Evolutionary conservation across 37 sponge, comb jelly and placozoan genomes (phyloP), one percentile per base, ranked within the genome.

Genomic region (Diacarnus erythraeanus): DNA sequence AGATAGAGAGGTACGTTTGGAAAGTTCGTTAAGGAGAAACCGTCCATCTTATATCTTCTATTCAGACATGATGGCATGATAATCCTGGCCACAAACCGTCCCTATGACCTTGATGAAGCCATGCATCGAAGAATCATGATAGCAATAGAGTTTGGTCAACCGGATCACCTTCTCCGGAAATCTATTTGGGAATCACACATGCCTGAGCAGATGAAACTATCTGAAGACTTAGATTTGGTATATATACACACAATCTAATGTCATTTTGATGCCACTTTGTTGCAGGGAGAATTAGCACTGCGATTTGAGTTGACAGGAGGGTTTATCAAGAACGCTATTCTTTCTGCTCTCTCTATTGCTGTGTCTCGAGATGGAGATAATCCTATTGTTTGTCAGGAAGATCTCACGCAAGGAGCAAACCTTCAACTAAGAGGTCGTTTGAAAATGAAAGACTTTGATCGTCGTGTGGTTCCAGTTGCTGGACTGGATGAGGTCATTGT

Each of bases 21-120:
- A 23, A 1, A 47, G 4, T 22, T 37, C 3, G 37, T n/a, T 59
- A 31, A 0, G 17, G 23, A n/a, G 47, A 25, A 22, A 51, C 12
- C 1, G 23, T 72, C 17, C 68, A 3, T 2, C 37, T 54, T 10
- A 54, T 54, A n/a, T n/a, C n/a, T n/a, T n/a, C n/a, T n/a, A n/a
- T n/a, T n/a, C 40, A 91, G 92, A 58, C 92, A 92, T 83, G 92
- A 92, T 83, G 92, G 92, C 77, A 74, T 92, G 29, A 92, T 92
- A 42, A 91, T 91, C 59, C 38, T 91, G 83, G 92, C 92, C 8
- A 91, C 92, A 40, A 91, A 91, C 66, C 72, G 92, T 34, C 92
- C 92, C 8, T 91, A 85, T 77, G 92, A 91, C 76, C 80, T 91
- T 59, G 92, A 91, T 66, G 92, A 91, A 60, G 92, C 92, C 42